These are phyloP conservation scores for Champsocephalus gunnari DNA, from an alignment of 2,797 vertebrate genomes.

Conservation along the genomic window DNA sequence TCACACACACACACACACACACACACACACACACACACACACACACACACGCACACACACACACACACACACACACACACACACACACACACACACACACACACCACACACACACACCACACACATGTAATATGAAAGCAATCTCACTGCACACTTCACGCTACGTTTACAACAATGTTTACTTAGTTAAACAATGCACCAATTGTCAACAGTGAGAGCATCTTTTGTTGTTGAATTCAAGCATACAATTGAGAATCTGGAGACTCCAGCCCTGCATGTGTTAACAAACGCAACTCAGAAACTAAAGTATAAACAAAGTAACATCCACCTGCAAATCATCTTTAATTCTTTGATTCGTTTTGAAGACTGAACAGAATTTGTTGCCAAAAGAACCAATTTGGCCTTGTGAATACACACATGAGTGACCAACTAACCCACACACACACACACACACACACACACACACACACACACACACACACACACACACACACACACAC, in stretches of 20 bases:
- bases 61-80: too few relatives aligned
- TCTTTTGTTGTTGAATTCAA: constrained; percentile 12
- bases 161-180: constrained; percentile 13
- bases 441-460: too few relatives aligned
- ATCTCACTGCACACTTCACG: constrained; percentile 19
- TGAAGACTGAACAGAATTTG: constrained; percentile 20
- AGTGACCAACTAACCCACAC: constrained; percentile 39
- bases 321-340: background rate
- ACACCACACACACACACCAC: background rate
- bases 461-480: background rate
- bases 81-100: background rate
- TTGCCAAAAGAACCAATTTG: constrained; percentile 16
- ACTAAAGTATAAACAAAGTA: constrained; percentile 25
- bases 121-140: constrained; percentile 39
- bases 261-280: background rate
- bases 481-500: background rate
- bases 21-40: constrained; percentile 15
- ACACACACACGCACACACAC: background rate
- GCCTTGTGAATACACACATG: constrained; percentile 30
- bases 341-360: constrained; percentile 21
- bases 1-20: background rate
- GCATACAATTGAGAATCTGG: constrained; percentile 8
- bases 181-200: background rate
- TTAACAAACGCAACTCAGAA: constrained; percentile 7
- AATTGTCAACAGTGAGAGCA: background rate